A percentile compares a stretch with the other conserved stretches of the same genome.
These are phyloP conservation scores for Callyntrura guangdongensis DNA, from an alignment of 2,888 invertebrate genomes.

Conservation along the genomic window DNA sequence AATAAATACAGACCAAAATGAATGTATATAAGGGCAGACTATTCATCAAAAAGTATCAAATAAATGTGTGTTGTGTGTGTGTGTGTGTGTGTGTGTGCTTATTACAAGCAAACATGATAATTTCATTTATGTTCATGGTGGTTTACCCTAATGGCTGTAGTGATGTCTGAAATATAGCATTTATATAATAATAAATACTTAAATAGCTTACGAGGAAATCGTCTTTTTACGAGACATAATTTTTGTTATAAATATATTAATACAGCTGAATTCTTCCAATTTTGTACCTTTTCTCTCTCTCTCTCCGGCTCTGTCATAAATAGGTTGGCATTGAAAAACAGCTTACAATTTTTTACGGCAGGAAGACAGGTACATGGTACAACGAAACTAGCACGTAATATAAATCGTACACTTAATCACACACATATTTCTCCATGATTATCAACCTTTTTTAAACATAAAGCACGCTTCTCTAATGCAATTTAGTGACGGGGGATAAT, in stretches of 20 bases:
- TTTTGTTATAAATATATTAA: slow-evolving; percentile 34
- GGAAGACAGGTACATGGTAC: slow-evolving; percentile 38
- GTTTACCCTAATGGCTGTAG: background rate
- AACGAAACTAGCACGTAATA: background rate
- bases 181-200: background rate
- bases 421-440: slow-evolving; percentile 20
- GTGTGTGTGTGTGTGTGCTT: background rate
- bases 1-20: background rate
- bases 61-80: background rate
- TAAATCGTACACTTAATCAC: slow-evolving; percentile 45
- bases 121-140: background rate
- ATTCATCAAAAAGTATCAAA: background rate
- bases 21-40: background rate
- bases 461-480: background rate
- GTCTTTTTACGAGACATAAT: slow-evolving; percentile 30
- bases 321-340: slow-evolving; percentile 68
- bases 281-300: slow-evolving; percentile 21
- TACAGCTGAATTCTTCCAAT: slow-evolving; percentile 26
- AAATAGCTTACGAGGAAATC: background rate
- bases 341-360: slow-evolving; percentile 49
- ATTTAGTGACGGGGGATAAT: background rate
- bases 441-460: slow-evolving; percentile 48
- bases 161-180: background rate
- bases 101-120: background rate
- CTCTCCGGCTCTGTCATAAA: slow-evolving; percentile 26